Percentiles rank a stretch among this genome's conserved stretches.
Conservation (phyloP, 2,797 vertebrate genomes). For the Hypotaenidia okinawae region DNA sequence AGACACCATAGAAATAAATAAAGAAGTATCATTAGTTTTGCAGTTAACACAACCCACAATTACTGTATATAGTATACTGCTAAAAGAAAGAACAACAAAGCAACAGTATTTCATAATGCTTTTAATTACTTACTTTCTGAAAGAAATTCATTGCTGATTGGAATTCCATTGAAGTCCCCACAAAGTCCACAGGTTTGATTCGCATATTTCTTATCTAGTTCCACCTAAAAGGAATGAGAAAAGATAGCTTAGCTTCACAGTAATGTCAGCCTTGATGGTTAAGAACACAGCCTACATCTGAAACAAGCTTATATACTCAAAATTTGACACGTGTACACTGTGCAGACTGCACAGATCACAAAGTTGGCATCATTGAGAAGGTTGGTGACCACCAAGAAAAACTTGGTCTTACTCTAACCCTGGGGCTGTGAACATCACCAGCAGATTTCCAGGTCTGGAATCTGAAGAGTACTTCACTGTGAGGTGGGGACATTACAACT, state of each 20-base stretch:
- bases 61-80: not conserved
- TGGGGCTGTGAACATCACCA: not conserved
- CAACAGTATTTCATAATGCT: not conserved
- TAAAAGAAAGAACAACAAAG: not conserved
- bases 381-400: not conserved
- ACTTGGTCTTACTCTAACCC: not conserved
- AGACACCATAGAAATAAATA: not conserved
- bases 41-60: not conserved
- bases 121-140: constrained; percentile 78
- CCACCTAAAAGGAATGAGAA: constrained; percentile 77
- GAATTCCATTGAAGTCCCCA: constrained; percentile 82
- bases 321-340: not conserved
- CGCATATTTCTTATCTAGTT: constrained; percentile 81
- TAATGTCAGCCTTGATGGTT: not conserved
- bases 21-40: not conserved
- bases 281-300: not conserved
- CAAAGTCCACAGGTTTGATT: constrained; percentile 83
- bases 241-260: not conserved
- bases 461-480: not conserved
- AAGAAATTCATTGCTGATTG: constrained; percentile 80
- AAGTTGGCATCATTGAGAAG: not conserved
- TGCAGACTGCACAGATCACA: not conserved
- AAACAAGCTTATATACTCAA: not conserved
- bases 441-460: not conserved
- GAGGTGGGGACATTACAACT: not conserved